Conservation (phyloP, 2,888 invertebrate species). For the Tachystola acroxantha region DNA sequence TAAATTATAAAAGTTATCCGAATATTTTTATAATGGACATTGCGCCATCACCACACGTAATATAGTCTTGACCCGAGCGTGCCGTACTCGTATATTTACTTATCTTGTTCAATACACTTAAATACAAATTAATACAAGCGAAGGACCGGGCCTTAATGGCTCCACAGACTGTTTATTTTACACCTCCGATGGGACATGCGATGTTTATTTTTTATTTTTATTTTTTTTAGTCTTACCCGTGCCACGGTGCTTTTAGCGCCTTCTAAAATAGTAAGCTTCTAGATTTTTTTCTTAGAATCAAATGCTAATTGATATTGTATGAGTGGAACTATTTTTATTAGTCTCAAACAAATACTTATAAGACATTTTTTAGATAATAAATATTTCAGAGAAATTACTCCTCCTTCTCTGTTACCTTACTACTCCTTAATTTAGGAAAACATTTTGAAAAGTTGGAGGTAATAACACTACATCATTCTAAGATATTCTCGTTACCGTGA, state of each 20-base stretch:
- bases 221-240: slow-evolving; percentile 41
- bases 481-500: no score
- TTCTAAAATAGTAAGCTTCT: slow-evolving; percentile 34
- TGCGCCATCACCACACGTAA: not conserved
- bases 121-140: slow-evolving; percentile 78
- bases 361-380: no score
- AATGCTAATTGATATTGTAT: slow-evolving; percentile 28
- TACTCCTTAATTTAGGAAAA: no score
- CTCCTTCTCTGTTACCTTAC: no score
- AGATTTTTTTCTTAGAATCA: slow-evolving; percentile 32
- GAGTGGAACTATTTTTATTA: not conserved
- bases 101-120: slow-evolving; percentile 78
- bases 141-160: slow-evolving; percentile 70
- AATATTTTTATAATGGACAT: slow-evolving; percentile 1
- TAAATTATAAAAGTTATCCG: not conserved
- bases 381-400: no score
- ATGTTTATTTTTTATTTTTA: slow-evolving; percentile 52
- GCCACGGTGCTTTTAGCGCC: slow-evolving; percentile 58
- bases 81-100: slow-evolving; percentile 68
- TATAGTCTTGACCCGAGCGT: slow-evolving; percentile 33
- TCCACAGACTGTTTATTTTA: slow-evolving; percentile 71
- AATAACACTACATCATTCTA: no score
- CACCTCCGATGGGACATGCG: slow-evolving; percentile 67
- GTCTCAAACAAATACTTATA: no score
- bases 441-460: no score